Evolutionary conservation across 1,140 invertebrate genomes (phyloP).

Genomic region (Saccostrea glomerata): DNA sequence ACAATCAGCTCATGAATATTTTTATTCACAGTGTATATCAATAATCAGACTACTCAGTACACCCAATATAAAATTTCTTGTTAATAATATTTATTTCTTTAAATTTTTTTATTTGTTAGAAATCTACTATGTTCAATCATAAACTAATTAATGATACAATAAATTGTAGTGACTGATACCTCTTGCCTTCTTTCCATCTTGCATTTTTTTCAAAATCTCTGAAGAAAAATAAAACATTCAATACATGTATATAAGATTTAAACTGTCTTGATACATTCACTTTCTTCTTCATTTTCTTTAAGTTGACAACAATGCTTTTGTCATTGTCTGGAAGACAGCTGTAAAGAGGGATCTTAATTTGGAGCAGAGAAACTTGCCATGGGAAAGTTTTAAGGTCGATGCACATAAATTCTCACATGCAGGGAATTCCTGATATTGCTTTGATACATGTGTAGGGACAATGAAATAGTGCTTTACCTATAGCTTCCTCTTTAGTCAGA

Average conservation of each 20-base stretch:
- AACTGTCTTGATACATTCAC: background rate
- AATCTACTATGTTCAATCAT: too few species aligned
- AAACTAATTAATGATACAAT: too few species aligned
- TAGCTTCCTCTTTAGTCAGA: conserved; percentile 89
- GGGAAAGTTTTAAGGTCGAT: background rate
- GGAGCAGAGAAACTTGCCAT: background rate
- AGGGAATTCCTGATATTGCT: too few species aligned
- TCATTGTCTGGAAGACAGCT: background rate
- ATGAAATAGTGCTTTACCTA: conserved; percentile 75
- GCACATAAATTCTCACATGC: too few species aligned
- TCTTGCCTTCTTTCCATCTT: conserved; percentile 81
- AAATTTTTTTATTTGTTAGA: too few species aligned
- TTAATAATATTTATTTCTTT: too few species aligned
- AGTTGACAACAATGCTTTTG: background rate
- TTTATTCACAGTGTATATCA: too few species aligned
- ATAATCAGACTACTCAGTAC: too few species aligned
- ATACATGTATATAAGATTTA: background rate
- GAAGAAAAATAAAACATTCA: conserved; percentile 48
- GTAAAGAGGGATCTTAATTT: background rate
- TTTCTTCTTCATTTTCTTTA: background rate
- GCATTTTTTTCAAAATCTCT: conserved; percentile 84
- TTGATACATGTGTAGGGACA: background rate
- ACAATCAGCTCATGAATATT: too few species aligned
- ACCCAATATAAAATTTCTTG: too few species aligned
- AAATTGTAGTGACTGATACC: conserved; percentile 56